Conservation (phyloP, 2,113 vertebrate species). For the Symphodus melops region DNA sequence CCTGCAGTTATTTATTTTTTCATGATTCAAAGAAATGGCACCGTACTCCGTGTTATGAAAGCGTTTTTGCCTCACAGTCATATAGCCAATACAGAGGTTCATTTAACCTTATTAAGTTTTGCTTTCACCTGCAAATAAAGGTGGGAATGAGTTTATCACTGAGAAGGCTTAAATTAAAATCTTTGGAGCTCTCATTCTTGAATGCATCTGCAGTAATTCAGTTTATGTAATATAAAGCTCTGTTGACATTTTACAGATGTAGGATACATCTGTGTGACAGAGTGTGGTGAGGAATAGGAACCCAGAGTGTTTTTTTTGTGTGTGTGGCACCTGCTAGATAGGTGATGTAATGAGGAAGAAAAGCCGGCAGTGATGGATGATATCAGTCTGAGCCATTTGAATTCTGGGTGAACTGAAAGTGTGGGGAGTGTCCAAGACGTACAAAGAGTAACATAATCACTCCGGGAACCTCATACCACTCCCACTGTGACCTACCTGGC, state of each 20-base stretch:
- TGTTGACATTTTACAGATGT: neutral
- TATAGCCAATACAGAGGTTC: neutral
- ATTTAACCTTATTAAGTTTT: neutral
- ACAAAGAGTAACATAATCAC: constrained; percentile 77
- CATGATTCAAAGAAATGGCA: neutral
- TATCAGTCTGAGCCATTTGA: constrained; percentile 55
- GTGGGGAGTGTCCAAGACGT: constrained; percentile 61
- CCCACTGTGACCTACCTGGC: constrained; percentile 59
- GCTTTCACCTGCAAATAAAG: constrained; percentile 2
- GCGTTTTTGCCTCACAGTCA: no score
- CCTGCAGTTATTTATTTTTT: constrained; percentile 1
- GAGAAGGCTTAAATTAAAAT: neutral
- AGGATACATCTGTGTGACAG: constrained; percentile 3
- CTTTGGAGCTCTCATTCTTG: neutral
- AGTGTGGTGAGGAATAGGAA: neutral
- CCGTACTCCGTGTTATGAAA: no score
- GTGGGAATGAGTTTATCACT: neutral
- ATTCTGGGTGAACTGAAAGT: constrained; percentile 45
- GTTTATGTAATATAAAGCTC: constrained; percentile 3
- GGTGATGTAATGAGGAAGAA: constrained; percentile 62
- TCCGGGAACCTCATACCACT: constrained; percentile 63
- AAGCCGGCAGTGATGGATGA: constrained; percentile 13
- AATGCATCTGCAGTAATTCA: neutral
- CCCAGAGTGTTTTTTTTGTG: neutral
- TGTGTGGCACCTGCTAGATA: constrained; percentile 2